phyloP scores from a whole-genome alignment of 2,113 vertebrate genomes.

The Tapirus terrestris region DNA sequence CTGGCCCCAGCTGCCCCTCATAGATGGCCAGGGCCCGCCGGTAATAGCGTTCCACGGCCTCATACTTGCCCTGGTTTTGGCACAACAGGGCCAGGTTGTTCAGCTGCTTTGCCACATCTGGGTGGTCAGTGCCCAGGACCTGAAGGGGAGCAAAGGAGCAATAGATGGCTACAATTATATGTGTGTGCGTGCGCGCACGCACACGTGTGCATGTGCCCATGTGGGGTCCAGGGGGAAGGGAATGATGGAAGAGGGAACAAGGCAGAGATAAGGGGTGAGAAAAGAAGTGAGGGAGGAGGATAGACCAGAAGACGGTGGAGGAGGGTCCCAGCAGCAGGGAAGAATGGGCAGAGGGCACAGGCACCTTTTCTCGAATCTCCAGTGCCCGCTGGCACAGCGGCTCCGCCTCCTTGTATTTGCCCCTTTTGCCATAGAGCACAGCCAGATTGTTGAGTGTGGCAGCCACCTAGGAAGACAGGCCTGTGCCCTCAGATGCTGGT shows the following conservation, averaged over 20 bases:
- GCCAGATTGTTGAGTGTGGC: constrained; percentile 98
- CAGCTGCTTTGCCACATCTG: constrained; percentile 98
- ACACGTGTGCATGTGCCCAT: rapidly evolving
- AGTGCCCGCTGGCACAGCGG: constrained; percentile 97
- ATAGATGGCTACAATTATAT: neutral
- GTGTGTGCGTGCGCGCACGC: too few species aligned
- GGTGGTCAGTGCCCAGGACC: constrained; percentile 97
- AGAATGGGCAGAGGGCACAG: rapidly evolving
- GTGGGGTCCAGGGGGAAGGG: neutral
- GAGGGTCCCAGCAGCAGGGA: neutral
- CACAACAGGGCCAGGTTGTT: constrained; percentile 98
- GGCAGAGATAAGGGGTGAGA: neutral
- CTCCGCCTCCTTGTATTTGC: constrained; percentile 98
- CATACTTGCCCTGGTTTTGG: constrained; percentile 99
- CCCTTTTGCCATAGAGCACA: constrained; percentile 97
- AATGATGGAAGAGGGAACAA: neutral
- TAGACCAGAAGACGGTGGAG: neutral
- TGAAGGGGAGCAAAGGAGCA: constrained; percentile 73
- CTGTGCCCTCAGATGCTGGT: neutral
- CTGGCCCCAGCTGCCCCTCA: constrained; percentile 93
- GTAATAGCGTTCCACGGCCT: constrained; percentile 98
- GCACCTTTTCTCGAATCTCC: constrained; percentile 99
- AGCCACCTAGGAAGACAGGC: constrained; percentile 91
- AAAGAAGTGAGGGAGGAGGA: neutral
- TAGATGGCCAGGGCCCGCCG: constrained; percentile 98